Conservation (phyloP, 2,797 vertebrate genomes). For the Lophotriccus pileatus region DNA sequence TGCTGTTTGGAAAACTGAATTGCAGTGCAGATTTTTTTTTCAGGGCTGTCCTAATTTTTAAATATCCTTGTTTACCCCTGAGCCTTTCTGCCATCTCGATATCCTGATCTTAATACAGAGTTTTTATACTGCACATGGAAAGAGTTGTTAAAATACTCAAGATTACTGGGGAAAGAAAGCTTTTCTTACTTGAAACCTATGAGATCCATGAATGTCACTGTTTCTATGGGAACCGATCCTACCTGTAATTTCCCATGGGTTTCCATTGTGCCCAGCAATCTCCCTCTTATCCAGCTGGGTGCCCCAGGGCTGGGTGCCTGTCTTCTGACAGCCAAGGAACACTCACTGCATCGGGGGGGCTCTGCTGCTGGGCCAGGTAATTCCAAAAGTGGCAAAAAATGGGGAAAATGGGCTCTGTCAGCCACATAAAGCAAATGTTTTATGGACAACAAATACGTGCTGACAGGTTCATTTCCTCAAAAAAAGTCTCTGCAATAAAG, state of each 20-base stretch:
- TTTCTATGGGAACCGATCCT: neutral
- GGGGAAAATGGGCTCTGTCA: neutral
- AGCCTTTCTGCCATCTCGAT: neutral
- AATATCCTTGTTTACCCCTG: neutral
- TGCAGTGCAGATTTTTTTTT: neutral
- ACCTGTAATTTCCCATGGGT: neutral
- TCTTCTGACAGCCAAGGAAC: neutral
- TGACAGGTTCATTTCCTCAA: neutral
- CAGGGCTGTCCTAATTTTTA: neutral
- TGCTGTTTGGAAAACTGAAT: neutral
- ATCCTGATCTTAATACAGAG: neutral
- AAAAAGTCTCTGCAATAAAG: neutral
- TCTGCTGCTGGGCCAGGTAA: neutral
- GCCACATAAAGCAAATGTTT: neutral
- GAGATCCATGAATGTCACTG: neutral
- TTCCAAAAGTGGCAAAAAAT: neutral
- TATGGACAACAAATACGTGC: neutral
- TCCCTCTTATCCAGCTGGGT: neutral
- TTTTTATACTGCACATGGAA: neutral
- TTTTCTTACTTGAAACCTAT: neutral
- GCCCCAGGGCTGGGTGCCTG: neutral
- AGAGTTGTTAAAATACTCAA: neutral
- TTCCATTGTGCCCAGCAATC: neutral
- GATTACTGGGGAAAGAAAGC: accelerated
- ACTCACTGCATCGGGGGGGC: accelerated